A percentile compares a stretch with the other conserved stretches of the same genome.
Conservation (phyloP, 2,797 vertebrate species). For the Rhinella marina region DNA sequence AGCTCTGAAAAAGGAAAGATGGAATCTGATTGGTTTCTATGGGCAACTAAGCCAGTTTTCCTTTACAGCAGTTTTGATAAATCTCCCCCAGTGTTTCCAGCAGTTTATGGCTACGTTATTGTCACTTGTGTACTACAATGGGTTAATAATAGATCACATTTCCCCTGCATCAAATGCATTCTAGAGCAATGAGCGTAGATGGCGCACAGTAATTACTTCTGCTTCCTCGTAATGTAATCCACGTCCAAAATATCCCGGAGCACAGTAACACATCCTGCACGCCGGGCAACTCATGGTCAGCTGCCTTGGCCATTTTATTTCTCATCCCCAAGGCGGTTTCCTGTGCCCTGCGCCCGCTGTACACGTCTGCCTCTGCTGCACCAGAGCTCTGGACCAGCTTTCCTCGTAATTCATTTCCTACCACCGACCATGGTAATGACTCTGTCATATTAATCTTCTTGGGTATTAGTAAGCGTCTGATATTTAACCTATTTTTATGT, state of each 20-base stretch:
- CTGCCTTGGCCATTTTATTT: slow-evolving; percentile 31
- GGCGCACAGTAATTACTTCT: slow-evolving; percentile 9
- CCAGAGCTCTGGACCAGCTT: slow-evolving; percentile 18
- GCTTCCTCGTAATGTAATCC: slow-evolving; percentile 48
- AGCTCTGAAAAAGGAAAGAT: too few species aligned
- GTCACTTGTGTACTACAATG: neutral
- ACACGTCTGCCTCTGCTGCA: neutral
- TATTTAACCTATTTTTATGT: slow-evolving; percentile 30
- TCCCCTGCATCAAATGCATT: neutral
- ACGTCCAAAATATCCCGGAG: slow-evolving; percentile 31
- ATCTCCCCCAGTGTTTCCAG: neutral
- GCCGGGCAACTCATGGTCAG: slow-evolving; percentile 24
- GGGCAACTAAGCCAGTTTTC: too few species aligned
- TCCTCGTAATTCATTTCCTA: slow-evolving; percentile 24
- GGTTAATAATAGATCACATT: slow-evolving; percentile 10
- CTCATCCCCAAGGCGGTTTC: neutral
- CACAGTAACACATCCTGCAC: slow-evolving; percentile 47
- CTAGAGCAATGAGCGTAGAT: neutral
- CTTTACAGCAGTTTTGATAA: too few species aligned
- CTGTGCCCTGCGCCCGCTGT: neutral
- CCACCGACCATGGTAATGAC: slow-evolving; percentile 39
- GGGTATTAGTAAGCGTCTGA: slow-evolving; percentile 36
- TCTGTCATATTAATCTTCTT: slow-evolving; percentile 45
- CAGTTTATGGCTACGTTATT: neutral
- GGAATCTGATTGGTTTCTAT: too few species aligned